Conservation (phyloP, 2,888 invertebrate species). For the Beris chalybata region DNA sequence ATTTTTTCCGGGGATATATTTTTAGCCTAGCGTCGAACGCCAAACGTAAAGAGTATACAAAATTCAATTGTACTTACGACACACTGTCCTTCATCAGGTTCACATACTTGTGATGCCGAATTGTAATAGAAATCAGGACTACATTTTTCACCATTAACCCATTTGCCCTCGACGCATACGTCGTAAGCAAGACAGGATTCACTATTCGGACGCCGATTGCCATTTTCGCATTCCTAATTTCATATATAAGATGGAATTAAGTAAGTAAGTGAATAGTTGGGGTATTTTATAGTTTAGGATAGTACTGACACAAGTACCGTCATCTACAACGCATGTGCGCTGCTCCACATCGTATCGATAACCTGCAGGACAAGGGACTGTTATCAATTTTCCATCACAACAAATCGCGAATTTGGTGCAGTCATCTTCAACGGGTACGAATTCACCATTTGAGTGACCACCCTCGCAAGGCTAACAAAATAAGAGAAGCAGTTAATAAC, state of each 20-base stretch:
- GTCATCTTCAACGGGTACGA: not conserved
- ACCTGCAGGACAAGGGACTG: conserved; percentile 18
- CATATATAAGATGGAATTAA: too few species aligned
- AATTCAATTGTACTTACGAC: not conserved
- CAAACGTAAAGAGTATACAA: too few species aligned
- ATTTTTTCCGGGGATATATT: too few species aligned
- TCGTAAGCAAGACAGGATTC: conserved; percentile 27
- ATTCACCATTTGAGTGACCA: not conserved
- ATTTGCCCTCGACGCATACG: conserved; percentile 22
- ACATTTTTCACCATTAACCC: not conserved
- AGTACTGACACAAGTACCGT: not conserved
- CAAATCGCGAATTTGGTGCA: conserved; percentile 29
- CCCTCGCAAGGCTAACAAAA: too few species aligned
- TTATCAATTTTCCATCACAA: conserved; percentile 15
- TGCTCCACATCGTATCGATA: conserved; percentile 16
- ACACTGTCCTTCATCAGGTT: conserved; percentile 2
- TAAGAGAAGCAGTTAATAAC: not conserved
- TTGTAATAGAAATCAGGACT: conserved; percentile 11
- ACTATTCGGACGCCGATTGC: conserved; percentile 6
- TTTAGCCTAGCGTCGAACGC: too few species aligned
- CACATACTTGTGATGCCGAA: not conserved
- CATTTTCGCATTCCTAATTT: not conserved
- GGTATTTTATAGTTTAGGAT: too few species aligned
- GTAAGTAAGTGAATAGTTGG: too few species aligned
- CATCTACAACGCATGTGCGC: not conserved